Percentiles rank a stretch among this genome's conserved stretches.
phyloP scores from a whole-genome alignment of 2,888 invertebrate genomes.

The Calameuta idolon region DNA sequence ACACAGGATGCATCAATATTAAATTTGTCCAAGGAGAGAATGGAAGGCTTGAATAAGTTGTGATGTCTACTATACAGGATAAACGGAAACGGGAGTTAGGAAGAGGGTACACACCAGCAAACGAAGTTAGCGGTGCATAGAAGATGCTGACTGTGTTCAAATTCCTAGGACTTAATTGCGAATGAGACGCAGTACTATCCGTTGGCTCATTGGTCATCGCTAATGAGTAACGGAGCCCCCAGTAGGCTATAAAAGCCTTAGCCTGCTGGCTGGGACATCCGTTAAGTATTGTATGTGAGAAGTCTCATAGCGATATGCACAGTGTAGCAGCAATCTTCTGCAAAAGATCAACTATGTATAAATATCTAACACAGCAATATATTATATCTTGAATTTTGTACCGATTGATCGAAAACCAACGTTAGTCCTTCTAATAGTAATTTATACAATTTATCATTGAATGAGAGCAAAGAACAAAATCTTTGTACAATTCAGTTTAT shows the following conservation, averaged over 20 bases:
- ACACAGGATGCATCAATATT: neutral
- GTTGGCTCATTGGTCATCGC: conserved; percentile 35
- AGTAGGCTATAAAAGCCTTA: conserved; percentile 24
- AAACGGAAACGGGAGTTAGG: neutral
- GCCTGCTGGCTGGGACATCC: conserved; percentile 13
- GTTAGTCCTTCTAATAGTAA: neutral
- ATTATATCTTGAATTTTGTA: too few species aligned
- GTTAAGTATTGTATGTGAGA: conserved; percentile 6
- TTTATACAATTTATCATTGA: too few species aligned
- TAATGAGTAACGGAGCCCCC: conserved; percentile 16
- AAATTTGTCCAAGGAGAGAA: neutral
- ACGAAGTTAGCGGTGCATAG: conserved; percentile 56
- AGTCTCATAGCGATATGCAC: conserved; percentile 4
- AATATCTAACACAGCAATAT: neutral
- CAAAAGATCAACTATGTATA: neutral
- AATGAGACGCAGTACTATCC: conserved; percentile 28
- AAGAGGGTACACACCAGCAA: conserved; percentile 41
- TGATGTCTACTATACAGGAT: neutral
- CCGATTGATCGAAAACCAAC: neutral
- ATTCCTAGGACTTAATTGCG: conserved; percentile 36
- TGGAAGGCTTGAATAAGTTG: neutral
- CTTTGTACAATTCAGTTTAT: too few species aligned
- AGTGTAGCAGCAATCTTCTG: neutral
- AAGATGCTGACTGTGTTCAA: conserved; percentile 43
- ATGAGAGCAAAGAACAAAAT: too few species aligned